Percentiles rank a stretch among this genome's conserved stretches.
phyloP scores from a whole-genome alignment of 2,888 invertebrate genomes.

The Endomychus coccineus region DNA sequence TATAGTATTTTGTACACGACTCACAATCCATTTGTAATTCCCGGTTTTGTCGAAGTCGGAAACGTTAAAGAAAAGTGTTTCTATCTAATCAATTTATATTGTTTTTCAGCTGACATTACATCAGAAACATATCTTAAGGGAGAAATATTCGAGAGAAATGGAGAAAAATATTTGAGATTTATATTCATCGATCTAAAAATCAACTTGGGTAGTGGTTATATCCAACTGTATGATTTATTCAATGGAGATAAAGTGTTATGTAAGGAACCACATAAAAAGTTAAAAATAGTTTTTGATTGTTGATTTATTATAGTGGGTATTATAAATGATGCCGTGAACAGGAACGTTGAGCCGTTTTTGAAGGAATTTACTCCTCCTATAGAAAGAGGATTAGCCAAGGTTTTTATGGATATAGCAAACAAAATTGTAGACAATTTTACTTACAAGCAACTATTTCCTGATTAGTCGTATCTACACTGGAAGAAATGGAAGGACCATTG shows the following conservation, averaged over 20 bases:
- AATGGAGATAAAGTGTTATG: slow-evolving; percentile 49
- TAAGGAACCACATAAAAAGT: too few species aligned
- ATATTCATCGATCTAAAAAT: slow-evolving; percentile 44
- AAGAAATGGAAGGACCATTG: too few species aligned
- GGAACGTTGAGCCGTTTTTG: slow-evolving; percentile 48
- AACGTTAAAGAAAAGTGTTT: too few species aligned
- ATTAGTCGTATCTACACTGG: too few species aligned
- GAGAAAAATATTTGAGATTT: slow-evolving; percentile 42
- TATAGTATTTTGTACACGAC: too few species aligned
- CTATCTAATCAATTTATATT: too few species aligned
- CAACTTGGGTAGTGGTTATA: slow-evolving; percentile 43
- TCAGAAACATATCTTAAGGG: slow-evolving; percentile 30
- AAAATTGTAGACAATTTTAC: slow-evolving; percentile 46
- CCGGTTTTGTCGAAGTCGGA: too few species aligned
- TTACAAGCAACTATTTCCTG: slow-evolving; percentile 47
- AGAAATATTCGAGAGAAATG: slow-evolving; percentile 39
- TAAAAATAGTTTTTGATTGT: neutral
- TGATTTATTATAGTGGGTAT: slow-evolving; percentile 40
- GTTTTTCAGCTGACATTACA: slow-evolving; percentile 33
- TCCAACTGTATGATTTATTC: slow-evolving; percentile 48
- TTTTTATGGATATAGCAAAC: slow-evolving; percentile 46
- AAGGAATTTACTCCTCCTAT: slow-evolving; percentile 49
- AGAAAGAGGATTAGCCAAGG: slow-evolving; percentile 44
- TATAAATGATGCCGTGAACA: slow-evolving; percentile 51
- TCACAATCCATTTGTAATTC: too few species aligned